A percentile compares a stretch with the other conserved stretches of the same genome.
Conservation (phyloP, 2,888 invertebrate species). For the Trichogramma dendrolimi region DNA sequence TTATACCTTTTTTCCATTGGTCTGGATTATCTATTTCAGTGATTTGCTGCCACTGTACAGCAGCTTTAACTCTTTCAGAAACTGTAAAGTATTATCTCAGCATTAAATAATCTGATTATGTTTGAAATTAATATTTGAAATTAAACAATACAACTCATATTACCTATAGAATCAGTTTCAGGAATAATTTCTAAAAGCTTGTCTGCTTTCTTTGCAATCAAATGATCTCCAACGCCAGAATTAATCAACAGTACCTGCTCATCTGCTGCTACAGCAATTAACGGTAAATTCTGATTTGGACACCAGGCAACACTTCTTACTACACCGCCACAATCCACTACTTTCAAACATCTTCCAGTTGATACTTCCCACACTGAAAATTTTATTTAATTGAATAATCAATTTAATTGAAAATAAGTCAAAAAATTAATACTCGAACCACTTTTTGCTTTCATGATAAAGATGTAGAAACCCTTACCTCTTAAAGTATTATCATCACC, state of each 20-base stretch:
- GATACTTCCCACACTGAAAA: conserved; percentile 84
- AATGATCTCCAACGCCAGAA: conserved; percentile 80
- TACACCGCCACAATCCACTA: conserved; percentile 64
- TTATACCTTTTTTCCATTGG: conserved; percentile 64
- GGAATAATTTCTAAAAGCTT: conserved; percentile 69
- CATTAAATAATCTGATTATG: conserved; percentile 7
- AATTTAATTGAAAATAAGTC: too few species aligned
- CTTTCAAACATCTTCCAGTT: conserved; percentile 87
- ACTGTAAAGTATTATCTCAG: conserved; percentile 34
- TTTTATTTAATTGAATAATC: background rate
- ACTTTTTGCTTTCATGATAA: conserved; percentile 8
- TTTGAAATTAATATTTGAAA: background rate
- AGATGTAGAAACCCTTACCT: conserved; percentile 53
- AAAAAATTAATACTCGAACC: too few species aligned
- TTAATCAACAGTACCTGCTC: conserved; percentile 75
- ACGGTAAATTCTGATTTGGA: conserved; percentile 74
- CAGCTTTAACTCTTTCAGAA: conserved; percentile 53
- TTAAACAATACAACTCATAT: conserved; percentile 16
- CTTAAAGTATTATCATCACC: conserved; percentile 87
- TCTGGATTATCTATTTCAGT: conserved; percentile 52
- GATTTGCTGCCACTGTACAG: conserved; percentile 63
- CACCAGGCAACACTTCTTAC: conserved; percentile 85
- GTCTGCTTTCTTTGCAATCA: conserved; percentile 76
- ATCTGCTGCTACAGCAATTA: conserved; percentile 75
- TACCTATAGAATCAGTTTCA: conserved; percentile 60